Conservation (phyloP, 2,797 vertebrate genomes). For the Phoebastria nigripes region DNA sequence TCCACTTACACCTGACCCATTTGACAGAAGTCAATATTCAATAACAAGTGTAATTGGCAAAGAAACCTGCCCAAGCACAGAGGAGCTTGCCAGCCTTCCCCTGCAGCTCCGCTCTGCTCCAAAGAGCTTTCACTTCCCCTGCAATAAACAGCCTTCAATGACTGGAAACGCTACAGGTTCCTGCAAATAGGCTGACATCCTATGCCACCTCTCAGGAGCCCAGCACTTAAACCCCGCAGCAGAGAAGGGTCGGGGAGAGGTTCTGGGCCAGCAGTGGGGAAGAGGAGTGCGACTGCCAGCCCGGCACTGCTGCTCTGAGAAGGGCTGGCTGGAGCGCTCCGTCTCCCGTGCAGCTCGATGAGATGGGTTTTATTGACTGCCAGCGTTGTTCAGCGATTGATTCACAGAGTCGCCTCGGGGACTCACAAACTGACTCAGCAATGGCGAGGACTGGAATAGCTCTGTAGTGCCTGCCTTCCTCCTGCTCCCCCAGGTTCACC, state of each 20-base stretch:
- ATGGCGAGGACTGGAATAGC: fast-evolving
- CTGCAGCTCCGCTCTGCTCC: not conserved
- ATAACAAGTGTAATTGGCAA: conserved; percentile 34
- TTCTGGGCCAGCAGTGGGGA: not conserved
- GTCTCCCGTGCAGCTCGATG: not conserved
- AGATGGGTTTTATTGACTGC: not conserved
- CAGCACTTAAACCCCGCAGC: not conserved
- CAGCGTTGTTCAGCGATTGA: not conserved
- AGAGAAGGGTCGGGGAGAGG: not conserved
- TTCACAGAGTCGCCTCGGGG: not conserved
- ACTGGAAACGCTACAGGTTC: not conserved
- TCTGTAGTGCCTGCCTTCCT: not conserved
- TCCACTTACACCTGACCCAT: not conserved
- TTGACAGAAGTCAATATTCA: conserved; percentile 11
- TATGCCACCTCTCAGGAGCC: not conserved
- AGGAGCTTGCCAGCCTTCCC: not conserved
- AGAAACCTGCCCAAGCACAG: not conserved
- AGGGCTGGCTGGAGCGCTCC: not conserved
- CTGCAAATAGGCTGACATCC: not conserved
- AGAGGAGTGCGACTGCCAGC: not conserved
- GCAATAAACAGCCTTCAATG: not conserved
- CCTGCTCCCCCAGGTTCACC: not conserved
- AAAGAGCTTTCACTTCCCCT: not conserved
- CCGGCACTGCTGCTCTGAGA: fast-evolving
- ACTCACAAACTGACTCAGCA: not conserved